Evolutionary conservation across 2,888 invertebrate genomes (phyloP), one percentile per base, ranked within the genome.

Genomic region (Dilophus febrilis): DNA sequence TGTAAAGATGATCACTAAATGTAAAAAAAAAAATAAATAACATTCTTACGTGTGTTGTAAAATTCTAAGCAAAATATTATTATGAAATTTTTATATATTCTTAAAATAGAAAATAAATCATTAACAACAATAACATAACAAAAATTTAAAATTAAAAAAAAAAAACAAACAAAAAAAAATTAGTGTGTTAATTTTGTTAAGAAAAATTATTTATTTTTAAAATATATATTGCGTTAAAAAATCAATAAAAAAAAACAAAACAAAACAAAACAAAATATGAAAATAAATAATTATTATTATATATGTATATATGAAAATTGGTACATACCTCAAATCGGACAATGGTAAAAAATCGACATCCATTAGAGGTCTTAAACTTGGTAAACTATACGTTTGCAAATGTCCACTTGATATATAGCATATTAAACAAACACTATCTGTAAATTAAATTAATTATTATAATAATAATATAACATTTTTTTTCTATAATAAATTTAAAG

Each of bases 331-430:
- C 66, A 92, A 77, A 66, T 94, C 91, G 48, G 86, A 78, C 49
- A 90, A 74, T 46, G 94, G 92, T 55, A 95, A 74, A 70, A 95
- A 92, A 66, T 92, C 90, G 46, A 87, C 78, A 64, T 94, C 87
- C 55, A 92, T 73, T 48, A 98, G 74, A 51, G 82, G 83, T 64
- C 88, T 79, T 53, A 98, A 74, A 60, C 92, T 92, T 45, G 98
- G 98, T 64, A 98, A 72, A 68, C 90, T 92, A 70, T 90, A 88
- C 46, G 90, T 85, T 57, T 81, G 74, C 56, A 98, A 68, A 66
- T 90, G 90, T 41, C 95, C 94, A 64, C 84, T 92, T 46, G 92
- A 91, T 55, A 90, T 71, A 70, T 94, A 95, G 65, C 86, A 87
- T 51, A 87, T 81, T 57, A 95, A 72, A 64, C 92, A 94, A 53